Percentiles rank a stretch among this genome's conserved stretches.
Evolutionary conservation across 2,113 vertebrate species (phyloP).

Genomic region (Aix galericulata): DNA sequence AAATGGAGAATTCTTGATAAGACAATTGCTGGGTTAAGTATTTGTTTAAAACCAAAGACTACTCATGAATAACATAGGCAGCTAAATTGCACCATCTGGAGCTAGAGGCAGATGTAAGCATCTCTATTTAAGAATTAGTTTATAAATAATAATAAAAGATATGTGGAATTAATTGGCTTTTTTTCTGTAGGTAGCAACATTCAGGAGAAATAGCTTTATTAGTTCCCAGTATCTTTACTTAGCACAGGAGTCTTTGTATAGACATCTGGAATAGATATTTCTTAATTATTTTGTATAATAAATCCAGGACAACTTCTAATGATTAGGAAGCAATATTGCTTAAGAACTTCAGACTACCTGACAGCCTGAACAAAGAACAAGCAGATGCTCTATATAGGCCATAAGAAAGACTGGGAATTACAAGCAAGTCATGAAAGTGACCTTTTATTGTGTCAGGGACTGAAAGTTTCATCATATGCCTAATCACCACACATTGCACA

Average conservation of each 20-base stretch:
- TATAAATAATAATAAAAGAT: constrained; percentile 71
- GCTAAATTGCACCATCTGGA: constrained; percentile 82
- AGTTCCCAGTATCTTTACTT: neutral
- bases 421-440: neutral
- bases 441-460: neutral
- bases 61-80: constrained; percentile 67
- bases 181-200: constrained; percentile 54
- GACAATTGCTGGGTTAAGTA: constrained; percentile 67
- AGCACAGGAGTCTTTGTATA: neutral
- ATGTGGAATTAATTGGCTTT: constrained; percentile 45
- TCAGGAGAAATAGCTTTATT: constrained; percentile 40
- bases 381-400: neutral
- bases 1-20: constrained; percentile 60
- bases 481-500: neutral
- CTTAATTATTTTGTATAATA: constrained; percentile 14
- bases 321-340: neutral
- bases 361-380: neutral
- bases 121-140: constrained; percentile 74
- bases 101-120: constrained; percentile 72
- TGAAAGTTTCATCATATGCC: neutral
- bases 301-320: constrained; percentile 28
- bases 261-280: constrained; percentile 14
- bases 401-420: neutral
- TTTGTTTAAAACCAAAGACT: constrained; percentile 70
- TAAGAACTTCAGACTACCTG: neutral